Base-by-base conservation (phyloP, 2,797 vertebrate genomes). In the Cynopterus sphinx region DNA sequence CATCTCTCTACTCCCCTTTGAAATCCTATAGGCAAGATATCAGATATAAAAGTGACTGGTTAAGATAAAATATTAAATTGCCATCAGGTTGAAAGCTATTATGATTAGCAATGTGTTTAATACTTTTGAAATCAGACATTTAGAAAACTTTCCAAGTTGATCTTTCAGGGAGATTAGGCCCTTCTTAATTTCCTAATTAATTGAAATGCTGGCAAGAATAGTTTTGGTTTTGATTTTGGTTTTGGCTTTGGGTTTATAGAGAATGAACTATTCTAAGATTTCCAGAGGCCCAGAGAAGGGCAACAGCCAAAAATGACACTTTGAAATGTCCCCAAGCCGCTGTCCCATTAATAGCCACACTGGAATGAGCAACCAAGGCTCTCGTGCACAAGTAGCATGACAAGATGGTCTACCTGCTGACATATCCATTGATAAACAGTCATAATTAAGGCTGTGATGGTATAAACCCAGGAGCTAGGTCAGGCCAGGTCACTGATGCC, bases 161-260 rank as follows among this genome's bases (percentile, higher is more conserved):
- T 96, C 87, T 96, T 96, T 90, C 71, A 82, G 86, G 33, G 73
- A 92, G 84, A 90, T 90, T 90, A 95, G 31, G 28, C 65, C 61
- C 77, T 95, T 97, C 94, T 90, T 95, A 78, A 88, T 93, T 97
- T 95, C 96, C 36, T 78, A 79, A 96, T 93, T 97, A 94, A 96
- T 55, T 94, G 92, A 97, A 94, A 96, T 90, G 77, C 53, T 96
- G 95, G 92, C 90, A 91, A 78, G 22, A 90, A 82, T n/a, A 6
- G 22, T 70, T 86, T 92, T 41, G 36, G 73, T 88, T 96, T 77
- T 93, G 70, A 91, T 94, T 95, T 81, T 68, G 53, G 53, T 91
- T 94, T 94, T 70, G 90, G 71, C 87, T 90, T 96, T 94, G 67
- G 46, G 51, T 86, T 36, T 9, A 41, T 19, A 31, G 33, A 83